These are phyloP conservation scores for Epizoanthus rinbou DNA, from an alignment of 92 coral and sea anemone species.

Conservation along the genomic window DNA sequence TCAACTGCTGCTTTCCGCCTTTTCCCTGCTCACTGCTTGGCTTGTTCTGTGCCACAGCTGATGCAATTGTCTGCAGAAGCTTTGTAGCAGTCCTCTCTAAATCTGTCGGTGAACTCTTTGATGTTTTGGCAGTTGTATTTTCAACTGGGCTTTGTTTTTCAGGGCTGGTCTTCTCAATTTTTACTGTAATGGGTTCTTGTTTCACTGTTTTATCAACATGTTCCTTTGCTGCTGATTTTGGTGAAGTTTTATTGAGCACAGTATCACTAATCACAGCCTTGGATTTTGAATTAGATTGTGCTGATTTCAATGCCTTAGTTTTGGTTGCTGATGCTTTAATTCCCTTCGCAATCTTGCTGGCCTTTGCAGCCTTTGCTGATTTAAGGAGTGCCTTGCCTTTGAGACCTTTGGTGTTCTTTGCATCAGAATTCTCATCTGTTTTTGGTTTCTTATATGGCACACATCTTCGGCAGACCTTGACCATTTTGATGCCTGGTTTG, in stretches of 20 bases:
- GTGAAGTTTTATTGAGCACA: slow-evolving; percentile 24
- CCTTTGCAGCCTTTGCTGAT: slow-evolving; percentile 34
- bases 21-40: not conserved
- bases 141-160: slow-evolving; percentile 13
- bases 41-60: slow-evolving; percentile 37
- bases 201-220: slow-evolving; percentile 6
- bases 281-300: slow-evolving; percentile 35
- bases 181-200: slow-evolving; percentile 1
- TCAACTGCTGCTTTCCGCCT: slow-evolving; percentile 8
- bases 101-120: slow-evolving; percentile 13
- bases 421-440: slow-evolving; percentile 40
- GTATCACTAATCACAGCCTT: slow-evolving; percentile 23
- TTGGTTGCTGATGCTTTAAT: slow-evolving; percentile 5
- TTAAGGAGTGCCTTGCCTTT: slow-evolving; percentile 38
- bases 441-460: slow-evolving; percentile 97
- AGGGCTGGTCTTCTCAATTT: slow-evolving; percentile 9
- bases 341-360: not conserved
- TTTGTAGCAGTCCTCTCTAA: slow-evolving; percentile 38
- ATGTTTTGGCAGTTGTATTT: not conserved
- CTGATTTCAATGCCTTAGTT: slow-evolving; percentile 27
- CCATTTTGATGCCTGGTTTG: slow-evolving; percentile 73
- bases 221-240: slow-evolving; percentile 24
- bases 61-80: slow-evolving; percentile 35
- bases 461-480: slow-evolving; percentile 95
- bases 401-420: slow-evolving; percentile 32